Evolutionary conservation across 2,888 invertebrate genomes (phyloP).

Genomic region (Megalurothrips usitatus): DNA sequence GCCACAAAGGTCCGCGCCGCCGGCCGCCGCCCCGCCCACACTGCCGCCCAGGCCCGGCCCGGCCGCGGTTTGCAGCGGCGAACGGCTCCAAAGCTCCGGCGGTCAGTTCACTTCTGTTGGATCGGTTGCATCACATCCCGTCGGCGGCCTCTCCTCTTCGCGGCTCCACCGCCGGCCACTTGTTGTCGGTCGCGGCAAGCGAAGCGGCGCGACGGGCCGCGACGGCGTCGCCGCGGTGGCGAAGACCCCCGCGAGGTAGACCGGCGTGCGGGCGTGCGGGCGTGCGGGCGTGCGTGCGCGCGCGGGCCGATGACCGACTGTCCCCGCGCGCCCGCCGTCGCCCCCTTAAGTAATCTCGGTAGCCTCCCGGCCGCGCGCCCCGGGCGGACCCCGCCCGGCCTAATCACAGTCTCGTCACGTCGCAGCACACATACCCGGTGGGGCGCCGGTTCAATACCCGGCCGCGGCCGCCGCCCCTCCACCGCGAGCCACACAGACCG

Average conservation of each 20-base stretch:
- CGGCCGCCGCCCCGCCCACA: not conserved
- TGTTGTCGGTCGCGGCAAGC: not conserved
- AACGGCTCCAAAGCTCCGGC: not conserved
- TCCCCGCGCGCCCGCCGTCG: not conserved
- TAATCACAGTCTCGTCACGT: conserved; percentile 1
- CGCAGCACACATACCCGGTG: not conserved
- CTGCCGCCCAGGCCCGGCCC: not conserved
- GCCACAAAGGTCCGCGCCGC: not conserved
- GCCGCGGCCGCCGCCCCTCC: not conserved
- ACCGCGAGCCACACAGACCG: not conserved
- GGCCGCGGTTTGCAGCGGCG: not conserved
- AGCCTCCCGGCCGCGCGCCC: not conserved
- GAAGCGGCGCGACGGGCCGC: not conserved
- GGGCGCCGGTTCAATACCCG: not conserved
- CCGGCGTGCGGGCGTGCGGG: not conserved
- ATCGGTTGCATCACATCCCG: conserved; percentile 3
- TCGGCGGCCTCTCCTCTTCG: not conserved
- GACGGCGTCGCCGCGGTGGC: not conserved
- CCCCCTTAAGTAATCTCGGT: conserved; percentile 10
- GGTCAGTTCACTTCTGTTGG: not conserved
- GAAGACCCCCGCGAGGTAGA: not conserved
- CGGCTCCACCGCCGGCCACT: not conserved
- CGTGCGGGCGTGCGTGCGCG: not conserved
- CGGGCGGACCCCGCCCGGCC: not conserved
- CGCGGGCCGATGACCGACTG: not conserved